phyloP scores from a whole-genome alignment of 2,888 invertebrate species.

The Calephelis perditalis region DNA sequence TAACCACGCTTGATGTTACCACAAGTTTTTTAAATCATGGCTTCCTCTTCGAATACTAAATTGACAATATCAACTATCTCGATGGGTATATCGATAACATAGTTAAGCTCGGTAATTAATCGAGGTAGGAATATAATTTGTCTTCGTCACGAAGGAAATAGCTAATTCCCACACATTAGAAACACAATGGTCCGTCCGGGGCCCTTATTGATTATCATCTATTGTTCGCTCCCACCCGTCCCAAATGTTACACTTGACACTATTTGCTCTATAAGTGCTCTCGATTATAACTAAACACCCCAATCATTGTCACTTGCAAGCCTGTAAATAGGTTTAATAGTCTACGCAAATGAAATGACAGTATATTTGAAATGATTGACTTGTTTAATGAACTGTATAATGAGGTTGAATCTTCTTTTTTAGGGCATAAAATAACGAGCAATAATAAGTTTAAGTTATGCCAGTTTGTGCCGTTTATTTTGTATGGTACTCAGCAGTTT shows the following conservation, averaged over 20 bases:
- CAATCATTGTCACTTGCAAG: constrained; percentile 29
- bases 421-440: too few species aligned
- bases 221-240: constrained; percentile 66
- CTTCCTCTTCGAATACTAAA: constrained; percentile 19
- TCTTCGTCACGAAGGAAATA: constrained; percentile 74
- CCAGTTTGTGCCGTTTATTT: too few species aligned
- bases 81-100: constrained; percentile 41
- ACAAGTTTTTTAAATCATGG: constrained; percentile 16
- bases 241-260: constrained; percentile 68
- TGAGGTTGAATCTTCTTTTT: too few species aligned
- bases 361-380: too few species aligned
- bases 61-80: constrained; percentile 28
- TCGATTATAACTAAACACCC: constrained; percentile 53
- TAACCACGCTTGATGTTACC: constrained; percentile 12
- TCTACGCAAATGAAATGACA: too few species aligned
- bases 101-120: constrained; percentile 73
- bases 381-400: too few species aligned
- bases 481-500: too few species aligned
- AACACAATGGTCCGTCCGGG: constrained; percentile 63
- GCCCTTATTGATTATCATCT: constrained; percentile 71
- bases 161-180: constrained; percentile 75
- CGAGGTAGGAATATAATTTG: constrained; percentile 68
- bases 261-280: constrained; percentile 46
- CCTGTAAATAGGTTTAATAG: not conserved
- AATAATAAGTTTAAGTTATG: too few species aligned